Base-by-base conservation (phyloP, 2,888 invertebrate species). In the Lycophotia porphyrea region DNA sequence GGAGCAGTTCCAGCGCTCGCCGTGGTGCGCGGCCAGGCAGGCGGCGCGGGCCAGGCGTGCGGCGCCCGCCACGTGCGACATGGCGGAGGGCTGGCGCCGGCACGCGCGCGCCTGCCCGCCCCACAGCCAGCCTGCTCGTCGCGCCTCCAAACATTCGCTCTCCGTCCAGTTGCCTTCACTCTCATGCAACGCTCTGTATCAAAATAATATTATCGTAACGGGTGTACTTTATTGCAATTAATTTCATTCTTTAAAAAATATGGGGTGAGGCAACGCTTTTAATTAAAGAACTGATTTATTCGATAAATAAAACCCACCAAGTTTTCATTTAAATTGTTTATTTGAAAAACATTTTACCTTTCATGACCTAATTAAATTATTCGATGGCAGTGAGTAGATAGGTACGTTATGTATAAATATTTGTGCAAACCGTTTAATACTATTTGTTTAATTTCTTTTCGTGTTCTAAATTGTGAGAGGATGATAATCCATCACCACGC, bases 1-100 rank as follows among this genome's bases (percentile, higher is more conserved):
- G 78, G 98, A 98, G 94, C 98, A 98, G 95, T 98, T 98, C 98
- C 98, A 98, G 77, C 98, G 95, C 81, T 98, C 97, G 88, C 98
- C 97, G 42, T 97, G 96, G 93, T 98, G 98, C 39, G 98, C 97
- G 82, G 96, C 94, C 92, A 97, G 97, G 93, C 98, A 98, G 68
- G 98, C 97, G 80, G 97, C 95, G 70, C 97, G 97, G 9, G 98
- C 97, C 76, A 97, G 95, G 58, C 97, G 95, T 8, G 98, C 98
- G 1, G 98, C 98, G 70, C 97, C 97, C n/a, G 97, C 97, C 78
- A 98, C 97, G 90, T 98, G 97, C 70, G 97, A 97, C 98, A 98
- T 98, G 85, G 97, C 97, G 81, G 97, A 97, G 80, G 97, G 97
- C 85, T 97, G 97, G n/a, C 97, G 96, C 76, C 97, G 96, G 92